Evolutionary conservation across 2,888 invertebrate species (phyloP).

Genomic region (Microctonus brassicae): DNA sequence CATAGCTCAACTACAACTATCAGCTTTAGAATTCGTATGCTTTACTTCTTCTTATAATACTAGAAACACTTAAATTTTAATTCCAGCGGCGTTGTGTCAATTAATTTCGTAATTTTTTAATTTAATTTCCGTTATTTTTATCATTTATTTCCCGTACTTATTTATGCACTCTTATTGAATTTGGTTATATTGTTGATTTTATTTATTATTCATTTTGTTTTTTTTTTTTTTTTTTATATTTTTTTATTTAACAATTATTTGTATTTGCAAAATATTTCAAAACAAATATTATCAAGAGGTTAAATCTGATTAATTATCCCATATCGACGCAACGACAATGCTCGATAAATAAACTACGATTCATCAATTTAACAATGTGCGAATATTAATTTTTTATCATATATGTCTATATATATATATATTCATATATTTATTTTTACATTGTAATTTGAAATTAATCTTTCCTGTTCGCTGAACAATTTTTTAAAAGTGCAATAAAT

Average conservation of each 20-base stretch:
- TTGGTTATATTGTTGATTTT: no score
- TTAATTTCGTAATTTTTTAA: constrained; percentile 34
- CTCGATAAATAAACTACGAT: neutral
- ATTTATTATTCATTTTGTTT: constrained; percentile 20
- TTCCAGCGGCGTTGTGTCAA: constrained; percentile 23
- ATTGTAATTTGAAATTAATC: no score
- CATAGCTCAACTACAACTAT: constrained; percentile 63
- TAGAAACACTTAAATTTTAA: constrained; percentile 37
- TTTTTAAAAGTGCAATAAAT: no score
- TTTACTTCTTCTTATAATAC: constrained; percentile 65
- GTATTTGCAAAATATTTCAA: constrained; percentile 41
- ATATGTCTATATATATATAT: no score
- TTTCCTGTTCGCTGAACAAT: no score
- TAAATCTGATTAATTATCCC: neutral
- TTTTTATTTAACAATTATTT: constrained; percentile 16
- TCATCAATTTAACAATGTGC: neutral
- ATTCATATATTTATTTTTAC: no score
- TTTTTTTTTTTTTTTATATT: constrained; percentile 16
- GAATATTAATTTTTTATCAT: neutral
- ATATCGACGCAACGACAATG: neutral
- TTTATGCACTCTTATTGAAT: no score
- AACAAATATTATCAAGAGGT: neutral
- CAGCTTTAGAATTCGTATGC: constrained; percentile 69
- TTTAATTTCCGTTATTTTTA: constrained; percentile 29
- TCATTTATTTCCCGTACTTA: no score